A percentile compares a stretch with the other conserved stretches of the same genome.
Evolutionary conservation across 1,140 invertebrate species (phyloP).

Genomic region (Drosophila virilis): DNA sequence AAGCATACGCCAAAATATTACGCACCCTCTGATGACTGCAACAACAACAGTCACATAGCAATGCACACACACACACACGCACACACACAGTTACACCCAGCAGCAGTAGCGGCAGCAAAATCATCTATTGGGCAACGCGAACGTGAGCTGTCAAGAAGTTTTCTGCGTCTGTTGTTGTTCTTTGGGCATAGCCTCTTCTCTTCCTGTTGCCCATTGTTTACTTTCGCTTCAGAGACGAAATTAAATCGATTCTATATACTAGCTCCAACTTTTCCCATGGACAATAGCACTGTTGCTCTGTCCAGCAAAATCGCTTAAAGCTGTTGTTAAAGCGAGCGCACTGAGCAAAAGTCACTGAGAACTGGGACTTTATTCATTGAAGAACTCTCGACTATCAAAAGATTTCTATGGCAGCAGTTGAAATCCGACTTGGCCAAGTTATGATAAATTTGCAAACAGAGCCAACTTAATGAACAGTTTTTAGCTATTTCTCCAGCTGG

Average conservation of each 20-base stretch:
- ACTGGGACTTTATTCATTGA: constrained; percentile 21
- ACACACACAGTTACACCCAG: background rate
- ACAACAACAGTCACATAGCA: constrained; percentile 24
- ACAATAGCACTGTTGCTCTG: constrained; percentile 39
- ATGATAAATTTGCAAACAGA: constrained; percentile 75
- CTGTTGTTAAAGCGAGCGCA: constrained; percentile 30
- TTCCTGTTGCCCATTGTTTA: constrained; percentile 58
- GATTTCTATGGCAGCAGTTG: constrained; percentile 30
- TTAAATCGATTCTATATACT: constrained; percentile 70
- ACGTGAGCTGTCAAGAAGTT: constrained; percentile 81
- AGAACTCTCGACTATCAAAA: constrained; percentile 9
- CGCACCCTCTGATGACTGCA: constrained; percentile 40
- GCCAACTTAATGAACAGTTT: constrained; percentile 75
- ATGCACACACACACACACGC: constrained; percentile 9
- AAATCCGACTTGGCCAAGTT: constrained; percentile 65
- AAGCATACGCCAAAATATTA: constrained; percentile 60
- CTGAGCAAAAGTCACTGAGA: constrained; percentile 9
- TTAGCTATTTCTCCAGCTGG: constrained; percentile 26
- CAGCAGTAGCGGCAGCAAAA: constrained; percentile 42
- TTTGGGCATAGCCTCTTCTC: constrained; percentile 11
- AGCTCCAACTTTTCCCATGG: constrained; percentile 35
- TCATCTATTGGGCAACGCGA: constrained; percentile 62
- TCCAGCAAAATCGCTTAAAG: constrained; percentile 46
- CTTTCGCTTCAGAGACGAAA: constrained; percentile 70
- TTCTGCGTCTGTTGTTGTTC: constrained; percentile 40